Evolutionary conservation across 1,140 invertebrate genomes (phyloP), one percentile per base, ranked within the genome.

Genomic region (Drosophila kurseongensis): DNA sequence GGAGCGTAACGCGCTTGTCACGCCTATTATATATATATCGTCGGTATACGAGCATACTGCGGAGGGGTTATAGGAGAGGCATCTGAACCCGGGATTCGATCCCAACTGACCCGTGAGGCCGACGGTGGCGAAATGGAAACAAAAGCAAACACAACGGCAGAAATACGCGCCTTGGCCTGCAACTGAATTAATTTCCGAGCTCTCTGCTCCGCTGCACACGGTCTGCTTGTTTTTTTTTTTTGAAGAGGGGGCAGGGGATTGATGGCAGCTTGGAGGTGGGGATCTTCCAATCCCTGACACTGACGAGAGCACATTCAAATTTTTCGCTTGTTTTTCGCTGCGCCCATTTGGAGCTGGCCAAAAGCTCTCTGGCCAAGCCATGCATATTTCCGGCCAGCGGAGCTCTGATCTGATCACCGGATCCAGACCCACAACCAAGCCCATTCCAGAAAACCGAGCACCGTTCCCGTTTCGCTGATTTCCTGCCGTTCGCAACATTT

Each of bases 1-100:
- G 60, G 51, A 91, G 82, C 88, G 88, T 86, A 91, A 72, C 82
- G 75, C 80, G 85, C 85, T 76, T 90, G 88, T 90, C 88, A 90
- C 88, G 88, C 88, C 88, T 90, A 90, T 90, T 88, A 88, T 84
- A 52, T 29, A 63, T 23, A 45, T 44, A 54, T 41, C 44, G 13
- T 47, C 14, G 47, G 35, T 44, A 50, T 18, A 14, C 35, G 23
- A 50, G 54, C 42, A 47, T 61, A 74, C 32, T 8, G 14, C 41
- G 8, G 60, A 62, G 82, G 81, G 79, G 83, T 76, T 82, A 79
- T 57, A 59, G 61, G 50, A 29, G 65, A 32, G 75, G 78, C 73
- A 80, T 78, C 84, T 80, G 83, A 83, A 83, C 83, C 73, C 76
- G 82, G 76, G 79, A 85, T 66, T 51, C 82, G 60, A 76, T 72